Evolutionary conservation across 1,140 invertebrate species (phyloP).

Genomic region (Physella acuta): DNA sequence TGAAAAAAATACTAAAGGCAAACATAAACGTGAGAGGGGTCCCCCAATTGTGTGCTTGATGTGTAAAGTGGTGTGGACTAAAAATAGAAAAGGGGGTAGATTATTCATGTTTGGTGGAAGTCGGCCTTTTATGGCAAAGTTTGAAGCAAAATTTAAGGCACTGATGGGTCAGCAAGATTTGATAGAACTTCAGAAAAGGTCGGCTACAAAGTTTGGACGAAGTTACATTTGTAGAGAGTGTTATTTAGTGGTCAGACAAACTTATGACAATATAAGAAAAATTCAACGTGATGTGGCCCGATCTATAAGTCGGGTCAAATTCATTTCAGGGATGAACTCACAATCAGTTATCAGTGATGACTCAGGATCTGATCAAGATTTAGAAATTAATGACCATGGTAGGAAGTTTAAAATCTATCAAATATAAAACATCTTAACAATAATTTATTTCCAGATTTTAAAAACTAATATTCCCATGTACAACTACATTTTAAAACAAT

Average conservation of each 20-base stretch:
- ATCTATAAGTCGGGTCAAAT: background rate
- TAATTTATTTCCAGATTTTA: background rate
- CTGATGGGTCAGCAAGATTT: constrained; percentile 9
- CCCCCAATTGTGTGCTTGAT: constrained; percentile 10
- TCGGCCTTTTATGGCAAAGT: constrained; percentile 15
- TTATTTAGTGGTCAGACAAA: constrained; percentile 6
- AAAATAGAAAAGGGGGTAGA: constrained; percentile 10
- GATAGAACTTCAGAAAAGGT: background rate
- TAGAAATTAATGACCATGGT: constrained; percentile 11
- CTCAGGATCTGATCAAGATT: constrained; percentile 18
- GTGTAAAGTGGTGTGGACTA: constrained; percentile 14
- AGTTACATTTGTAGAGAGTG: constrained; percentile 17
- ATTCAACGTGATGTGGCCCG: constrained; percentile 7
- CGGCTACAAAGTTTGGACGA: constrained; percentile 15
- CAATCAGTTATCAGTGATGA: background rate
- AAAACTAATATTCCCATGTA: too few relatives aligned
- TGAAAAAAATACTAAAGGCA: constrained; percentile 4
- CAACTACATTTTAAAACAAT: background rate
- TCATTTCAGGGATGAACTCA: background rate
- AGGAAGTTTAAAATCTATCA: background rate
- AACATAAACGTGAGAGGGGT: constrained; percentile 1
- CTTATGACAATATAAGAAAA: constrained; percentile 10
- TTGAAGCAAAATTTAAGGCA: constrained; percentile 10
- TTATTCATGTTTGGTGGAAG: constrained; percentile 16
- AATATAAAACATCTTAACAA: background rate